Evolutionary conservation across 2,888 invertebrate genomes (phyloP), one percentile per base, ranked within the genome.

Genomic region (Tenthredo livida): DNA sequence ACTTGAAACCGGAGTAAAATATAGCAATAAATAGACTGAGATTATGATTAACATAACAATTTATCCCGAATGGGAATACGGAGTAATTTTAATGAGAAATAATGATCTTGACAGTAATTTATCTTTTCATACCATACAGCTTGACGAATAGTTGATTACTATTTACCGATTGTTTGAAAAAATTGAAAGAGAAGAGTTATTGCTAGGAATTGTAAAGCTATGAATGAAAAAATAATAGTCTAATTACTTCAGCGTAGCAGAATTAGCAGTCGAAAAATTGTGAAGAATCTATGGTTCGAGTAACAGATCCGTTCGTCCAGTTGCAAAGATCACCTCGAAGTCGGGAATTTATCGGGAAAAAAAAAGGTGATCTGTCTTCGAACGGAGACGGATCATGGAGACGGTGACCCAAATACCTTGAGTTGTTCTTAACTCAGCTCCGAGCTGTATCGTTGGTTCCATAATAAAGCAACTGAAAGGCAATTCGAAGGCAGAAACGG

Each of bases 401-500:
- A 70, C 54, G 58, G 73, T 72, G 85, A 85, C 85, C 85, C 54
- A 85, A 29, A 85, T 85, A 85, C 43, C 50, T 58, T 15, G 58
- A 58, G 29, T 73, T 83, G 70, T 78, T 78, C 77, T 61, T 61
- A 61, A 25, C 61, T 25, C 75, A 47, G 67, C 78, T 80, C 25
- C 5, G 7, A 37, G 37, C 77, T 80, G 58, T n/a, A n/a, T 21
- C 37, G 33, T 58, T 33, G 78, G 37, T 80, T 80, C 78, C 58
- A 37, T 40, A 37, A 77, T 54, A 0, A 29, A 50, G 29, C 12
- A 17, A 33, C 33, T 25, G 25, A 50, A 65, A 70, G 65, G 85
- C 72, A 80, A n/a, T n/a, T 75, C 65, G 73, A 84, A 47, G 85
- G 12, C 54, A 67, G 25, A 72, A 87, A 88, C 87, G 9, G 25